Base-by-base conservation (phyloP, 2,797 vertebrate genomes). In the Sebastes kiyomatsui region DNA sequence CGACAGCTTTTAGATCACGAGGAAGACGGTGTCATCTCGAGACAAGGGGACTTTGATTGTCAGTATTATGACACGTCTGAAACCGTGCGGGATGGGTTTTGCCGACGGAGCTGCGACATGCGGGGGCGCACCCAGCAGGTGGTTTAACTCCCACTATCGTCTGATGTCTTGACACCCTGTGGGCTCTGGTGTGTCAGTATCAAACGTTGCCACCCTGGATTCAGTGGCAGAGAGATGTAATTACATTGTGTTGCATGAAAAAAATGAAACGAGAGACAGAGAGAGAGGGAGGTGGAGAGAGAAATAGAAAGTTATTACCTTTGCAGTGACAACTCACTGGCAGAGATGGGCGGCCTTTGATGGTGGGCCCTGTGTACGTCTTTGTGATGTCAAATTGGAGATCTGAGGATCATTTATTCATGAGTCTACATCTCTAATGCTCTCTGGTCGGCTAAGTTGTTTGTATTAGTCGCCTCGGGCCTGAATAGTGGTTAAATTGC, bases 111-210 rank as follows among this genome's bases (percentile, higher is more conserved):
- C 84, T 12, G 82, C 2, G 30, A 46, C 8, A n/a, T 79, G 90
- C 33, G 84, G 76, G 86, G 91, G 81, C 23, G 76, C 72, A 30
- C 85, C 18, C 91, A 83, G 90, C 81, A 72, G 92, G 94, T 87
- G 88, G 92, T 84, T 66, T 67, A 82, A 65, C 86, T 71, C 85
- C 69, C 72, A 61, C 68, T 71, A 77, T 76, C 73, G 67, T 92
- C 88, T 94, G 92, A 95, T 93, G 91, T 90, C 80, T 80, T 86
- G 86, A 90, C 91, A 92, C 87, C 88, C 82, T 79, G 86, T 54
- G 81, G 84, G 91, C 80, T 49, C 35, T 76, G 80, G 82, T 70
- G 85, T 86, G 79, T 84, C 83, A 33, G 58, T 77, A 89, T 91
- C 85, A 87, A 93, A 87, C 35, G 38, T 46, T 23, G 78, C 69